Conservation (phyloP, 2,797 vertebrate genomes). For the Lacerta agilis region DNA sequence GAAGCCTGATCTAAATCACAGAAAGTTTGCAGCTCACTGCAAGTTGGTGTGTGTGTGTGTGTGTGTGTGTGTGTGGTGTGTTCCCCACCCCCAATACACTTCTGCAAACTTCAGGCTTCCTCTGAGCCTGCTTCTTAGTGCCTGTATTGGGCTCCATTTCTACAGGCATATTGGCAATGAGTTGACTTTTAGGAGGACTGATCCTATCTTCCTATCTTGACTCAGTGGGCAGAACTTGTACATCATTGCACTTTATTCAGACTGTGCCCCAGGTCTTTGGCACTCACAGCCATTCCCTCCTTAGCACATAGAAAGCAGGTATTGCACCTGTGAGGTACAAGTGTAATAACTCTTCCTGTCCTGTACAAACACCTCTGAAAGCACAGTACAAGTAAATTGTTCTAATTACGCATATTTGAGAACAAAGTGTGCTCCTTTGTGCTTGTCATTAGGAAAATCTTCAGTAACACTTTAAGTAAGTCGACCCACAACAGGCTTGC, state of each 20-base stretch:
- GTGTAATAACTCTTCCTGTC: background rate
- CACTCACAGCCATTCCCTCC: background rate
- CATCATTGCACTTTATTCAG: background rate
- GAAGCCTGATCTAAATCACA: background rate
- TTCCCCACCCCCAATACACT: too few relatives aligned
- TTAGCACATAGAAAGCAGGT: background rate
- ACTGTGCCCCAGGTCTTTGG: background rate
- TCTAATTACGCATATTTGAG: slow-evolving; percentile 27
- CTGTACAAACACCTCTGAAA: slow-evolving; percentile 29
- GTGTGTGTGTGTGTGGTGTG: too few relatives aligned
- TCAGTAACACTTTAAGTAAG: slow-evolving; percentile 10
- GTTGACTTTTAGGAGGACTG: background rate
- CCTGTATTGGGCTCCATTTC: background rate
- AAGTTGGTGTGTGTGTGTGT: too few relatives aligned
- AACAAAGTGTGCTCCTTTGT: slow-evolving; percentile 22
- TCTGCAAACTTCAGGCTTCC: background rate
- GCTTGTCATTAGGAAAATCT: slow-evolving; percentile 20
- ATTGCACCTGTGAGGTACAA: background rate
- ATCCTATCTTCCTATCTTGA: background rate
- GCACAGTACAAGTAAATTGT: slow-evolving; percentile 18
- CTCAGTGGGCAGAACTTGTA: background rate
- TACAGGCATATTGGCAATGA: background rate
- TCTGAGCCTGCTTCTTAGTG: background rate
- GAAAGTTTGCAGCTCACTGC: too few relatives aligned
- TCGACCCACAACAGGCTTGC: background rate